Evolutionary conservation across 2,888 invertebrate species (phyloP).

Genomic region (Prenolepis imparis): DNA sequence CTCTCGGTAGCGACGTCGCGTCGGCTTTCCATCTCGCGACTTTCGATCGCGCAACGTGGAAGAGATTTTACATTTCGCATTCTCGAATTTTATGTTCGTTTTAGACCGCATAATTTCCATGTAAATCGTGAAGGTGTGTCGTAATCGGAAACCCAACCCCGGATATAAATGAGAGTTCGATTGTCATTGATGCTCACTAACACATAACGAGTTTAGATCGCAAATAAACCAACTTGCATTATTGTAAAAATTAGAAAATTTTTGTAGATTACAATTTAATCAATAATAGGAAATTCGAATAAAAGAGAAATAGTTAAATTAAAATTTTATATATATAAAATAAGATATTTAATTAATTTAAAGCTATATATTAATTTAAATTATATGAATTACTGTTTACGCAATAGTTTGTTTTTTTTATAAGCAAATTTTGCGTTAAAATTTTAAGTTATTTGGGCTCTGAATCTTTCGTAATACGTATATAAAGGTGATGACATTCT

Average conservation of each 20-base stretch:
- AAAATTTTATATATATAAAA: neutral
- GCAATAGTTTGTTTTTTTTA: neutral
- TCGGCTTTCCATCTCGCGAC: slow-evolving; percentile 40
- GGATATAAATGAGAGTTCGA: slow-evolving; percentile 16
- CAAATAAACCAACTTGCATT: neutral
- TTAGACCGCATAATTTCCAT: neutral
- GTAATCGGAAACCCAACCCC: slow-evolving; percentile 41
- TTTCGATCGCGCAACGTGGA: slow-evolving; percentile 32
- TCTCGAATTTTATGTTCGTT: neutral
- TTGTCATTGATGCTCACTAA: neutral
- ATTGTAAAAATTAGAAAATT: neutral
- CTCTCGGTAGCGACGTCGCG: neutral
- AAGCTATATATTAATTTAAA: slow-evolving; percentile 1
- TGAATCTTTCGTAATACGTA: neutral
- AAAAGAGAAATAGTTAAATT: neutral
- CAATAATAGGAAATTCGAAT: neutral
- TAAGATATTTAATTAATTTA: too few relatives aligned
- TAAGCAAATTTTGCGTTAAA: neutral
- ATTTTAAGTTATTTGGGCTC: neutral
- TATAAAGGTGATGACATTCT: slow-evolving; percentile 5
- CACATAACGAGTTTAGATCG: neutral
- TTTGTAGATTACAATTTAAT: neutral
- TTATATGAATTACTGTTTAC: slow-evolving; percentile 8
- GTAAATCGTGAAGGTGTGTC: neutral
- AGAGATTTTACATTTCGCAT: slow-evolving; percentile 16